These are phyloP conservation scores for Craterocephalus amniculus DNA, from an alignment of 2,797 vertebrate species.

Conservation along the genomic window DNA sequence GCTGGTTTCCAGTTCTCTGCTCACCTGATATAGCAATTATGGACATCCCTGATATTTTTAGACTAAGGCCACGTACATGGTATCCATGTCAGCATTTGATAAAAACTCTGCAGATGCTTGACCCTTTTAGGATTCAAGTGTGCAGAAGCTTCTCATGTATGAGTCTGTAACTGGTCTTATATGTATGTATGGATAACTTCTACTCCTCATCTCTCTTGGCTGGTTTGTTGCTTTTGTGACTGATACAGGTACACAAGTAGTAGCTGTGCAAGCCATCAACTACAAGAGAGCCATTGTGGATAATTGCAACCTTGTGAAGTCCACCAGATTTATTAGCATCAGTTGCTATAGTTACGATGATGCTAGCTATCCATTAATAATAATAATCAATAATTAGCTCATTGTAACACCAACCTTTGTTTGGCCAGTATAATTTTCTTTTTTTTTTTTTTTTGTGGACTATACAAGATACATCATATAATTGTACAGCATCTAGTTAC, in stretches of 20 bases:
- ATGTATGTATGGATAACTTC: not conserved
- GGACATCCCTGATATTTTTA: not conserved
- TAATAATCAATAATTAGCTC: not conserved
- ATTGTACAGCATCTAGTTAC: not conserved
- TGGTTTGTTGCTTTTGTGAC: not conserved
- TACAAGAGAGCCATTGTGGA: not conserved
- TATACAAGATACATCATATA: not conserved
- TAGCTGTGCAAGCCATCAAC: not conserved
- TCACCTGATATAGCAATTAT: not conserved
- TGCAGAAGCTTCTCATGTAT: not conserved
- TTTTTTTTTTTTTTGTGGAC: not conserved
- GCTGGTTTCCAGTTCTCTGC: not conserved
- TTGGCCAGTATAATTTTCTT: no score
- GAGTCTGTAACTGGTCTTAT: not conserved
- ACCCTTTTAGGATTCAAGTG: not conserved
- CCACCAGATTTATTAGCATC: not conserved
- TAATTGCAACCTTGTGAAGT: not conserved
- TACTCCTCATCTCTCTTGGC: not conserved
- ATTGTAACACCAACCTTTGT: not conserved
- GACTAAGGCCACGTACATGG: not conserved
- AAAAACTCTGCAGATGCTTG: not conserved
- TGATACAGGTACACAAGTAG: not conserved
- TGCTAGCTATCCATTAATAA: not conserved
- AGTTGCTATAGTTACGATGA: not conserved
- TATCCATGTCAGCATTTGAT: not conserved